Percentiles rank a stretch among this genome's conserved stretches.
Evolutionary conservation across 37 sponge, comb jelly and placozoan genomes (phyloP).

Genomic region (Theonella swinhoei): DNA sequence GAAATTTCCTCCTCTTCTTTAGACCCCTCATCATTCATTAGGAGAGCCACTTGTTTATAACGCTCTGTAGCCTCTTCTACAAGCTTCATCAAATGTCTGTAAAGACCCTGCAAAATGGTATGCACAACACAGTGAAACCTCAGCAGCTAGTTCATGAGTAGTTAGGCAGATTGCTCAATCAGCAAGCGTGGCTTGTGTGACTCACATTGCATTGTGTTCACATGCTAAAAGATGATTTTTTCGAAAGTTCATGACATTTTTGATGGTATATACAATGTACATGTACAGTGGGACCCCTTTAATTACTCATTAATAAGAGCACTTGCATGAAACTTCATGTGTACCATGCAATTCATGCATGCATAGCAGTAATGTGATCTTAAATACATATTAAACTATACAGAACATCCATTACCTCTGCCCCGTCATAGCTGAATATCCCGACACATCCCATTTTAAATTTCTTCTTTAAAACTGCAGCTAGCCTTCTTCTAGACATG

Average conservation of each 20-base stretch:
- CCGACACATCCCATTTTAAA: conserved; percentile 88
- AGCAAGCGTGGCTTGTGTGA: background rate
- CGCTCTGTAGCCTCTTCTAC: conserved; percentile 47
- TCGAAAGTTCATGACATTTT: background rate
- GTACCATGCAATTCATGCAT: too few relatives aligned
- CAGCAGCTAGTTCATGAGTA: too few relatives aligned
- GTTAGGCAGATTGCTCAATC: background rate
- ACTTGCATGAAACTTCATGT: too few relatives aligned
- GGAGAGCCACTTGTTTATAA: conserved; percentile 21
- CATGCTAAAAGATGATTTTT: background rate
- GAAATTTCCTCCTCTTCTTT: background rate
- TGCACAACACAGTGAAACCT: background rate
- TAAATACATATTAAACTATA: too few relatives aligned
- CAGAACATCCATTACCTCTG: conserved; percentile 66
- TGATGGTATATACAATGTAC: too few relatives aligned
- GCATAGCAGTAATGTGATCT: too few relatives aligned
- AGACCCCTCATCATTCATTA: background rate
- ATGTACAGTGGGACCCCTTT: too few relatives aligned
- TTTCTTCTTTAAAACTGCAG: conserved; percentile 69
- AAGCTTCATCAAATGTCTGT: conserved; percentile 52
- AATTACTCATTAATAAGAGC: too few relatives aligned
- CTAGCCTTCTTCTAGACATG: conserved; percentile 71
- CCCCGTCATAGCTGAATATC: conserved; percentile 94
- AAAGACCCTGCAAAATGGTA: conserved; percentile 41
- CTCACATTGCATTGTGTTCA: background rate